phyloP scores from a whole-genome alignment of 2,113 vertebrate genomes.

The Cheilinus undulatus region DNA sequence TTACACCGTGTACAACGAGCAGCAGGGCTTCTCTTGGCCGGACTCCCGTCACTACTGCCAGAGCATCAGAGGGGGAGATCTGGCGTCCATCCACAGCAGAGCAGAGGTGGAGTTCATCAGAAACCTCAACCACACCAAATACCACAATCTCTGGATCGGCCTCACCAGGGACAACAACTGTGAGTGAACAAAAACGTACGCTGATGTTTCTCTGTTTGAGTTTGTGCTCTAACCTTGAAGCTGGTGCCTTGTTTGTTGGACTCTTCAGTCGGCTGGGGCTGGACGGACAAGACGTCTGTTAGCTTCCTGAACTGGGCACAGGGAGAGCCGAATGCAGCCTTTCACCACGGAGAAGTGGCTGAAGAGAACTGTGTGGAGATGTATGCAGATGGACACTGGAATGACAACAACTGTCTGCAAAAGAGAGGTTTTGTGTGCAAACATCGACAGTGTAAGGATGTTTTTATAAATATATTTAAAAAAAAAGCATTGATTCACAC shows the following conservation, averaged over 20 bases:
- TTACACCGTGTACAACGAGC: constrained; percentile 67
- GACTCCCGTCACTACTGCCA: constrained; percentile 75
- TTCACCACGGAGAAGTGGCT: constrained; percentile 69
- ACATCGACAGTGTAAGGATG: constrained; percentile 76
- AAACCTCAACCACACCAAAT: constrained; percentile 72
- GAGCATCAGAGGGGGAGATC: constrained; percentile 19
- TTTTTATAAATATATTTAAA: no score
- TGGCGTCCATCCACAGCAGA: constrained; percentile 82
- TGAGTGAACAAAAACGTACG: constrained; percentile 68
- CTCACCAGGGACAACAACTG: constrained; percentile 79
- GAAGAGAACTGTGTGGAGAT: constrained; percentile 85
- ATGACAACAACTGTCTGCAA: constrained; percentile 83
- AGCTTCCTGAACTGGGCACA: constrained; percentile 83
- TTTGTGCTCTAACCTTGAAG: not conserved
- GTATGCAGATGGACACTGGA: constrained; percentile 83
- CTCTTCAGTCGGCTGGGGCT: constrained; percentile 80
- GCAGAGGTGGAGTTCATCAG: constrained; percentile 82
- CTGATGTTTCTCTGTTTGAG: no score
- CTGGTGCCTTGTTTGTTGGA: not conserved
- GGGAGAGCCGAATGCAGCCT: constrained; percentile 75
- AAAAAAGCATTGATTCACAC: no score
- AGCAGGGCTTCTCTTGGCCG: constrained; percentile 78
- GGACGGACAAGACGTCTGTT: constrained; percentile 78
- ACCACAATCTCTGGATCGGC: constrained; percentile 83
- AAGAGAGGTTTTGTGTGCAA: constrained; percentile 81